Percentiles rank a stretch among this genome's conserved stretches.
These are phyloP conservation scores for Alloplasta piceator DNA, from an alignment of 2,888 invertebrate species.

Conservation along the genomic window DNA sequence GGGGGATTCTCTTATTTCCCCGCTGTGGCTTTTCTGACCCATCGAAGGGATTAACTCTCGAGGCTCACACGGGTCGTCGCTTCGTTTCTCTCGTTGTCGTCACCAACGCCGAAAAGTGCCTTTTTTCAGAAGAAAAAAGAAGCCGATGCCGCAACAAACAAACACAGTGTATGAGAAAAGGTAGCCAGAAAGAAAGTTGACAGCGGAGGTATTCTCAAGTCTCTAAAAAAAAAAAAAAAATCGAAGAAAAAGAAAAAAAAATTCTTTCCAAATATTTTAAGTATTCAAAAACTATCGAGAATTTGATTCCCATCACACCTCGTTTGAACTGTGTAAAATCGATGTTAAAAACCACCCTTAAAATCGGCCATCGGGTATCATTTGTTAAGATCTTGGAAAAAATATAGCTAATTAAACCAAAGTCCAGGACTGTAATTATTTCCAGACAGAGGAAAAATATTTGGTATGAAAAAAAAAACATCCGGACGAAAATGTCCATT, in stretches of 20 bases:
- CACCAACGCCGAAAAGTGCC: slow-evolving; percentile 46
- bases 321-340: too few species aligned
- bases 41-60: slow-evolving; percentile 65
- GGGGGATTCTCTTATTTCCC: slow-evolving; percentile 62
- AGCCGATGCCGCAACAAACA: slow-evolving; percentile 33
- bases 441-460: too few species aligned
- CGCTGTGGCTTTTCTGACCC: slow-evolving; percentile 59
- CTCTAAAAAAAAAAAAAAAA: slow-evolving; percentile 7
- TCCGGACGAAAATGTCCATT: slow-evolving; percentile 59
- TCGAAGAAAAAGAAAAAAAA: slow-evolving; percentile 40
- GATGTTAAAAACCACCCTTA: too few species aligned
- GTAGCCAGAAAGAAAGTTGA: too few species aligned
- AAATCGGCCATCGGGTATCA: too few species aligned
- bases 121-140: slow-evolving; percentile 48
- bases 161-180: neutral
- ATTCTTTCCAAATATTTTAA: neutral
- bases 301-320: too few species aligned
- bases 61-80: slow-evolving; percentile 67
- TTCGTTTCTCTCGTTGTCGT: slow-evolving; percentile 59
- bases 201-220: neutral
- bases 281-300: neutral
- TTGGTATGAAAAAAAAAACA: slow-evolving; percentile 66
- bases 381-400: too few species aligned
- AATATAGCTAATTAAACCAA: too few species aligned
- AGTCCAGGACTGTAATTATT: too few species aligned